A percentile compares a stretch with the other conserved stretches of the same genome.
These are phyloP conservation scores for Lacerta viridis DNA, from an alignment of 2,797 vertebrate genomes.

Conservation along the genomic window DNA sequence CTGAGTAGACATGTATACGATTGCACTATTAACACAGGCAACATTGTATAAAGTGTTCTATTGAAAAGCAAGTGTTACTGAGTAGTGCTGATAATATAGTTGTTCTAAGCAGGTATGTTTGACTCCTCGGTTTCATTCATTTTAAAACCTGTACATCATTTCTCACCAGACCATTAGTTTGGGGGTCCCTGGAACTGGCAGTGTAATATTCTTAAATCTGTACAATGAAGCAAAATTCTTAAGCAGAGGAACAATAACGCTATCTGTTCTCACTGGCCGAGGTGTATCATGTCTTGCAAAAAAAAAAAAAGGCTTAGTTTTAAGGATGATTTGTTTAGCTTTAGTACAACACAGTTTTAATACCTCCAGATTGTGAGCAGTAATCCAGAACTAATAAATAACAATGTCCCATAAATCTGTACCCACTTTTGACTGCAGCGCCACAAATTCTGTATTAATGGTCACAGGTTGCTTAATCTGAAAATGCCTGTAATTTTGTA, in stretches of 20 bases:
- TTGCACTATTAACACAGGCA: neutral
- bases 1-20: neutral
- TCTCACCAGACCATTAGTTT: neutral
- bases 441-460: neutral
- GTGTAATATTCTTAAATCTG: neutral
- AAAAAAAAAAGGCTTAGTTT: neutral
- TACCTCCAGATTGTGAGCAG: neutral
- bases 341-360: neutral
- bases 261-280: neutral
- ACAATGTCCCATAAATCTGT: conserved; percentile 1
- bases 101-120: neutral
- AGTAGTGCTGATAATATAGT: neutral
- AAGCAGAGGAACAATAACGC: neutral
- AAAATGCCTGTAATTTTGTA: neutral
- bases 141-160: neutral
- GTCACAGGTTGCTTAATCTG: neutral
- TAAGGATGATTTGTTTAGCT: neutral
- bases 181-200: neutral
- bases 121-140: neutral
- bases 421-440: neutral
- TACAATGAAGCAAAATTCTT: neutral
- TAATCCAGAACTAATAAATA: conserved; percentile 1
- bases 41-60: neutral
- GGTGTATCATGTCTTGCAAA: neutral
- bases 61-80: neutral